Evolutionary conservation across 2,888 invertebrate species (phyloP).

Genomic region (Hedya salicella): DNA sequence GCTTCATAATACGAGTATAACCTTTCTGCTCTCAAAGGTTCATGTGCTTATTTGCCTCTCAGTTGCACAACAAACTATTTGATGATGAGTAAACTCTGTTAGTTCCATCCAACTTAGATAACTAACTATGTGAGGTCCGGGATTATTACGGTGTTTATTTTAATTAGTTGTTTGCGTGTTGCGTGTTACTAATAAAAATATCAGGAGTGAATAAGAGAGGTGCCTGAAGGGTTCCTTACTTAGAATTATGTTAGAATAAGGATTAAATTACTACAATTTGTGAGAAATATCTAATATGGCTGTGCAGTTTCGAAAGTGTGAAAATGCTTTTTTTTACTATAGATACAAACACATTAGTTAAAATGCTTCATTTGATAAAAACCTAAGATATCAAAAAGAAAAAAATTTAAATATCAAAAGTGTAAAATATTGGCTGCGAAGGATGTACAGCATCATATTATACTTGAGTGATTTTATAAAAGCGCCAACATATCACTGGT

Average conservation of each 20-base stretch:
- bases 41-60: constrained; percentile 54
- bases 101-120: constrained; percentile 4
- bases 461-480: no score
- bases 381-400: no score
- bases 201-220: background rate
- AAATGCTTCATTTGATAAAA: no score
- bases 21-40: constrained; percentile 57
- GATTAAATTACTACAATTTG: background rate
- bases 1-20: no score
- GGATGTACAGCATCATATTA: no score
- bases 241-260: background rate
- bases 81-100: constrained; percentile 10
- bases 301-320: no score
- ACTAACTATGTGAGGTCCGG: background rate
- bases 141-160: constrained; percentile 5
- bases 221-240: background rate
- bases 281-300: no score
- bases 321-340: no score
- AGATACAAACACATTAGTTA: no score
- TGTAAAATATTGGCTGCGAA: no score
- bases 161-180: constrained; percentile 6
- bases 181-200: background rate
- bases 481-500: no score
- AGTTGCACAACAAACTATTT: constrained; percentile 34
- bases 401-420: no score